Conservation (phyloP, 2,113 vertebrate species). For the Struthidea cinerea region DNA sequence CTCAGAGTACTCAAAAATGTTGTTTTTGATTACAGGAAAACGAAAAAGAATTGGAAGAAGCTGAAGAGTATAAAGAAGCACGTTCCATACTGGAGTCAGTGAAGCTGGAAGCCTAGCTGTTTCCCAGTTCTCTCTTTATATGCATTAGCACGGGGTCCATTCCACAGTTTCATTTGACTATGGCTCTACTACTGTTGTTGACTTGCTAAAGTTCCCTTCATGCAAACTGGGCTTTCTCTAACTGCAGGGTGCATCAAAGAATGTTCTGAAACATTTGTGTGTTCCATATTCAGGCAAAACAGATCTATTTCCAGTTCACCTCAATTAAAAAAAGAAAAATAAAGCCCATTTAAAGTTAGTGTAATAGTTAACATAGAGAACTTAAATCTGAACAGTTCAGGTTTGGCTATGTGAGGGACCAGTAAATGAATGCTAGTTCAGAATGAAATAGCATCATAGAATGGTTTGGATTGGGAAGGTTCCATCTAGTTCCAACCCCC, state of each 20-base stretch:
- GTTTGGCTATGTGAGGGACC: background rate
- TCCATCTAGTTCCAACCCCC: background rate
- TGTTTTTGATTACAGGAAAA: slow-evolving; percentile 80
- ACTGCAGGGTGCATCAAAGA: slow-evolving; percentile 54
- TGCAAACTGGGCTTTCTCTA: slow-evolving; percentile 55
- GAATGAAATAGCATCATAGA: background rate
- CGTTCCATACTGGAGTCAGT: slow-evolving; percentile 84
- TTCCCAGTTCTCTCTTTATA: slow-evolving; percentile 56
- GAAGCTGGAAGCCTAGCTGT: slow-evolving; percentile 86
- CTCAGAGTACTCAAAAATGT: background rate
- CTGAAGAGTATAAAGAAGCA: slow-evolving; percentile 90
- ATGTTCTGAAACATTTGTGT: slow-evolving; percentile 51
- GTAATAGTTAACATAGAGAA: background rate
- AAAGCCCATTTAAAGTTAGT: background rate
- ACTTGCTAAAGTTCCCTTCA: slow-evolving; percentile 55
- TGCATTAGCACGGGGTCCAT: slow-evolving; percentile 72
- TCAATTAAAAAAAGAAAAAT: background rate
- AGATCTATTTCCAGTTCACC: background rate
- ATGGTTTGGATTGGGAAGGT: background rate
- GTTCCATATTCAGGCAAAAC: slow-evolving; percentile 36
- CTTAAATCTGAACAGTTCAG: background rate
- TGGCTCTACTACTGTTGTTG: slow-evolving; percentile 38
- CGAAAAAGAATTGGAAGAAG: slow-evolving; percentile 87
- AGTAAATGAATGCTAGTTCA: background rate
- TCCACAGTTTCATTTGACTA: slow-evolving; percentile 74